Evolutionary conservation across 2,797 vertebrate species (phyloP), one percentile per base, ranked within the genome.

Genomic region (Carapus acus): DNA sequence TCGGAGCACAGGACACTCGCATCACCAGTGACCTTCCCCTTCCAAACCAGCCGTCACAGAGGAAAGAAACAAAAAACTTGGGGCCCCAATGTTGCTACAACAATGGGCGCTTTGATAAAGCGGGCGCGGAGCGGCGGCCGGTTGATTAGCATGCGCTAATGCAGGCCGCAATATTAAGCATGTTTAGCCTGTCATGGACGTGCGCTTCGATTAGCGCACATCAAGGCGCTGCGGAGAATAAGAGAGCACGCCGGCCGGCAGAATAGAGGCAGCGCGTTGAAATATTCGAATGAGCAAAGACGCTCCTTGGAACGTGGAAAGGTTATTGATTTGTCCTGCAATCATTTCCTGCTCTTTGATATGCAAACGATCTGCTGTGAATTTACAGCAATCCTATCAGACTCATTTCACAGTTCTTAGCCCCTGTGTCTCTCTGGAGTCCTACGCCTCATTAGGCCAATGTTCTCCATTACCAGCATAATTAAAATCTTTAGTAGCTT

Each of bases 401-500:
- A 93, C 93, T 97, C 94, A 94, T 97, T 97, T 98, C 93, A 98
- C 94, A 96, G 89, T 94, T 92, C 94, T 94, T 93, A 95, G 93
- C 92, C 91, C 86, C 89, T 88, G 86, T 85, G 84, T 91, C 94
- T 97, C 94, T 94, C 92, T 84, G 84, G 94, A 94, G 94, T 90
- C 92, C 93, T 89, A 86, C 86, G 94, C 92, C 94, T 97, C 95
- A 97, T 99, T 99, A 98, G 93, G 90, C 93, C 93, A 92, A 86
- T 93, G 92, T 94, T 97, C 93, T 96, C 94, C 92, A 97, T 94
- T 96, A 96, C 93, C 88, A 82, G 91, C 92, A 90, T 97, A 99
- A 99, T 98, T 98, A 98, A 98, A 97, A 97, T 96, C 94, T 94
- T 98, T 93, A 98, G 93, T 93, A 96, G 95, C 96, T 97, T 97